These are phyloP conservation scores for Actinemys pallida DNA, from an alignment of 2,113 vertebrate species.

Conservation along the genomic window DNA sequence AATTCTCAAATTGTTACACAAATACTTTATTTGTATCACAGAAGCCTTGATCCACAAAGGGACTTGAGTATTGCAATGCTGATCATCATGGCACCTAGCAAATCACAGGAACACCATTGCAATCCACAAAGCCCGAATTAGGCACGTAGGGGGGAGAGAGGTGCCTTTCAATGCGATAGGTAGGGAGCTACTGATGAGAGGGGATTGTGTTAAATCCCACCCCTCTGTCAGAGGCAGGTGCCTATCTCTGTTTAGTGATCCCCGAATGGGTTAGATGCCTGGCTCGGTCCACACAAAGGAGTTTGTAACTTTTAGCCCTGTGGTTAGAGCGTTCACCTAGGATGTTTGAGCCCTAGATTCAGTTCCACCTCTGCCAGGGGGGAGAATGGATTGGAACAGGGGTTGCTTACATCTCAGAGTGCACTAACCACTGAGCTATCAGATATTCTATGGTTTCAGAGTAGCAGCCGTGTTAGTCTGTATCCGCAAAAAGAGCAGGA, in stretches of 20 bases:
- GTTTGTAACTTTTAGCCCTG: not conserved
- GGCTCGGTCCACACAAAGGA: not conserved
- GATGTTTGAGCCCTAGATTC: not conserved
- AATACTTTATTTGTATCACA: not conserved
- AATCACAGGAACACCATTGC: not conserved
- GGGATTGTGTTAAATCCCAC: too few relatives aligned
- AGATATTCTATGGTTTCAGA: too few relatives aligned
- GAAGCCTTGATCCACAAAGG: not conserved
- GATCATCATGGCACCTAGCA: not conserved
- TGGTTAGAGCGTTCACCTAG: not conserved
- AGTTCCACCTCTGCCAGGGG: not conserved
- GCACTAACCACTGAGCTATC: too few relatives aligned
- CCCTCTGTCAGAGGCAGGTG: too few relatives aligned
- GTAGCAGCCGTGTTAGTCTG: too few relatives aligned
- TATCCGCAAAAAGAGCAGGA: too few relatives aligned
- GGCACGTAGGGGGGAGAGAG: not conserved
- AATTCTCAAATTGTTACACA: not conserved
- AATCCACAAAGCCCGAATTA: not conserved
- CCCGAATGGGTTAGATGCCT: not conserved
- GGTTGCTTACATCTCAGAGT: not conserved
- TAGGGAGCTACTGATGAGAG: not conserved
- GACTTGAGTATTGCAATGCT: not conserved
- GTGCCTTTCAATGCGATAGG: too few relatives aligned
- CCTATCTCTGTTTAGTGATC: not conserved
- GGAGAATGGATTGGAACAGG: not conserved